Evolutionary conservation across 2,797 vertebrate genomes (phyloP), one percentile per base, ranked within the genome.

Genomic region (Graptemys geographica): DNA sequence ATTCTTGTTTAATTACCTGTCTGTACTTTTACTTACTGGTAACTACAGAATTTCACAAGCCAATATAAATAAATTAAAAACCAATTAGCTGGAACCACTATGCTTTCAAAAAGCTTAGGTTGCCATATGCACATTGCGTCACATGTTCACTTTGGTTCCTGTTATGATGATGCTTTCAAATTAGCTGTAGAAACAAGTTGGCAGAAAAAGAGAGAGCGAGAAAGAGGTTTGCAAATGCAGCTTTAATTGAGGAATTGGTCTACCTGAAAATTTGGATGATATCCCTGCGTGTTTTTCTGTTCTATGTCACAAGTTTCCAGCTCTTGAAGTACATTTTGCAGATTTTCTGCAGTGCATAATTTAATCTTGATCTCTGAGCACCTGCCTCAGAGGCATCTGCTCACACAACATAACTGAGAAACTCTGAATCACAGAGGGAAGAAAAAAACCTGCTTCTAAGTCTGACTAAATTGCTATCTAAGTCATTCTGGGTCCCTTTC

Each of bases 191-290:
- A 91, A 1, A 11, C 94, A 96, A 83, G 90, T 3, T 96, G 92
- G 81, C 85, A 93, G 92, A 94, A 82, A 92, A 93, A 93, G 84
- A 47, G 44, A 44, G 5, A 23, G 44, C 2, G 15, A 49, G 81
- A 91, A 65, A 91, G 94, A 96, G 52, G 52, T 88, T 83, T 93
- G 87, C 28, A 95, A 95, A 93, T 91, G 55, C 55, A 90, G 57
- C 44, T 95, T 95, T 96, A 96, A 95, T 97, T 96, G 94, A 91
- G 59, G 82, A 96, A 96, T 95, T 76, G 87, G 86, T 96, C 84
- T 94, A 94, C 96, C 89, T 96, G 86, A 59, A 96, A 96, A 94
- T 94, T 83, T 94, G 81, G 52, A 94, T 91, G 92, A 90, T 93
- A 83, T 79, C 65, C 91, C 82, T 72, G 81, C 59, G 78, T 74